Conservation (phyloP, 2,113 vertebrate genomes). For the Percopsis transmontana region DNA sequence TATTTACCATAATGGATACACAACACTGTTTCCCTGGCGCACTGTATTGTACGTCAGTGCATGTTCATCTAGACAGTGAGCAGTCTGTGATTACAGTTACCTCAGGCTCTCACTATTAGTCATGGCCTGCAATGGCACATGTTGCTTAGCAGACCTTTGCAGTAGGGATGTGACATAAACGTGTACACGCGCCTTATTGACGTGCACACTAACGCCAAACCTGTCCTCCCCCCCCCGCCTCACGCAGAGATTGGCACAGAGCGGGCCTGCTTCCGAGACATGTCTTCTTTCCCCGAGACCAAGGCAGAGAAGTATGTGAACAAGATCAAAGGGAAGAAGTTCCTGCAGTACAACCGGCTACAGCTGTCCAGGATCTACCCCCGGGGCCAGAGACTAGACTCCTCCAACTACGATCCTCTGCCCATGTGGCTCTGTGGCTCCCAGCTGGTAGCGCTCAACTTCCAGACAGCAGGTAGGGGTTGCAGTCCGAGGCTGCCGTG, state of each 20-base stretch:
- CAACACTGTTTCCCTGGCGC: background rate
- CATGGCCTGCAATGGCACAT: background rate
- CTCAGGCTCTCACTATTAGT: too few species aligned
- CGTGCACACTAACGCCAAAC: too few species aligned
- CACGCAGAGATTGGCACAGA: slow-evolving; percentile 92
- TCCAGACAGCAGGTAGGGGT: slow-evolving; percentile 96
- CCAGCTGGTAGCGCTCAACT: slow-evolving; percentile 97
- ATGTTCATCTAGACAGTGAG: too few species aligned
- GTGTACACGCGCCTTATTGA: background rate
- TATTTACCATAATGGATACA: background rate
- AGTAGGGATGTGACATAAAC: background rate
- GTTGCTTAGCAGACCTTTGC: background rate
- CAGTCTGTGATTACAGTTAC: too few species aligned
- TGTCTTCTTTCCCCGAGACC: slow-evolving; percentile 98
- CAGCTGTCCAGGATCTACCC: slow-evolving; percentile 98
- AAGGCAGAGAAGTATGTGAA: slow-evolving; percentile 98
- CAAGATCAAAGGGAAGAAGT: slow-evolving; percentile 95
- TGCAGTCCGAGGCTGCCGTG: too few species aligned
- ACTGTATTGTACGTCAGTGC: too few species aligned
- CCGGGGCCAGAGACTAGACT: slow-evolving; percentile 95
- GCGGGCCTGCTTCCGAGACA: slow-evolving; percentile 93
- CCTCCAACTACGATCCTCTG: slow-evolving; percentile 96
- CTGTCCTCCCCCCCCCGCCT: background rate
- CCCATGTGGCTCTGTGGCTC: slow-evolving; percentile 99
- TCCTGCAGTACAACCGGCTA: slow-evolving; percentile 96